Evolutionary conservation across 2,113 vertebrate genomes (phyloP), one percentile per base, ranked within the genome.

Genomic region (Neoarius graeffei): DNA sequence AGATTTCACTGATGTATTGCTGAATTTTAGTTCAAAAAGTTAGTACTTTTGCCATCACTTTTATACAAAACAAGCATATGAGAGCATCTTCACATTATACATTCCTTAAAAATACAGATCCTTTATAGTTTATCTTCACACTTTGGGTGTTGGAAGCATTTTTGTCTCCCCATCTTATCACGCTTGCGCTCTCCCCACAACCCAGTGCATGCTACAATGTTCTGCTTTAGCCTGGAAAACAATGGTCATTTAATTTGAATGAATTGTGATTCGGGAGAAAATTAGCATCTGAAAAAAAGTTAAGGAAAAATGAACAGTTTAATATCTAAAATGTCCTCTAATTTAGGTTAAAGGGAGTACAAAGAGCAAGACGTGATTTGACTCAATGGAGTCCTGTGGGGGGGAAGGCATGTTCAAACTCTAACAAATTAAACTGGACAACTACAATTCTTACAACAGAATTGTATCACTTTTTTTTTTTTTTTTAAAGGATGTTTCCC

Each of bases 31-130:
- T 97, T 98, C 95, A 95, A 96, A 97, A 97, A 96, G 91, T 94
- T 97, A 96, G 96, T 96, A 95, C 96, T 96, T 42, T 96, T 90
- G 89, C 92, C 86, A 97, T 97, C 96, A 96, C 96, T 96, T 97
- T 98, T 96, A 96, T 98, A 98, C 94, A 96, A 99, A 99, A 98
- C 95, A 95, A 97, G 96, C 96, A 96, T 95, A 96, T 95, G 96
- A 97, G 96, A 96, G 97, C 97, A 94, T 95, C 95, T 97, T 97
- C 96, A 98, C 96, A 95, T 93, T 95, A 94, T 96, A 97, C 95
- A 98, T 98, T 98, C 97, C 97, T 96, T 84, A 83, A 96, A 98
- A 99, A 98, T 97, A 98, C 96, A 97, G 96, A 97, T 97, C 96
- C 94, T 94, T 90, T 93, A 71, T 89, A 93, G 95, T 90, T 93